Percentiles rank a stretch among this genome's conserved stretches.
These are phyloP conservation scores for Phyllotreta striolata DNA, from an alignment of 2,888 invertebrate species.

Conservation along the genomic window DNA sequence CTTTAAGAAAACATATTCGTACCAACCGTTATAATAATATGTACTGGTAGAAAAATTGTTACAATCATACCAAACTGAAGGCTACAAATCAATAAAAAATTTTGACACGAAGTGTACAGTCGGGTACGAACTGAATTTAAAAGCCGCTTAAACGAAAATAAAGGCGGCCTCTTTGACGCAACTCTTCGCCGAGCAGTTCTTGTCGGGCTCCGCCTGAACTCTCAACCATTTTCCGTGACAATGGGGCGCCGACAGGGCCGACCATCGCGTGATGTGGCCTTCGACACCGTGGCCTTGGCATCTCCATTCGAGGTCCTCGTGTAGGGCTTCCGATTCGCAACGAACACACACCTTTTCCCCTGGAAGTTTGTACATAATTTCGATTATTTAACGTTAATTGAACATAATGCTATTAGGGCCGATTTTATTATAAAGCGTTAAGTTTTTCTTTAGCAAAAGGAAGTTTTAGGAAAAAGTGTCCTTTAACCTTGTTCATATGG, in stretches of 20 bases:
- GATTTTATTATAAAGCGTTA: too few relatives aligned
- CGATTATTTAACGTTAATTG: too few relatives aligned
- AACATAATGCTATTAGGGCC: too few relatives aligned
- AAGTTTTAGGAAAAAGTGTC: too few relatives aligned
- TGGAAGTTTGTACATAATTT: slow-evolving; percentile 55
- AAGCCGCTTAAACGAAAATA: slow-evolving; percentile 55
- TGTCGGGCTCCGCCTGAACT: slow-evolving; percentile 52
- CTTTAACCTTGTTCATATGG: too few relatives aligned
- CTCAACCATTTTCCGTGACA: slow-evolving; percentile 91
- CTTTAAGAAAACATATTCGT: too few relatives aligned
- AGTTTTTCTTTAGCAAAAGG: too few relatives aligned
- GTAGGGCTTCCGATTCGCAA: slow-evolving; percentile 83
- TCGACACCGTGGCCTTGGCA: slow-evolving; percentile 88
- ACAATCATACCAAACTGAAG: too few relatives aligned
- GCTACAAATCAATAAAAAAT: too few relatives aligned
- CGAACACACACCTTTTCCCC: slow-evolving; percentile 81
- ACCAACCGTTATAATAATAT: too few relatives aligned
- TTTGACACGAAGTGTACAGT: background rate
- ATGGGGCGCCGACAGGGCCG: slow-evolving; percentile 83
- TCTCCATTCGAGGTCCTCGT: slow-evolving; percentile 76
- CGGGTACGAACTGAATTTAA: background rate
- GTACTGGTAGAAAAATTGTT: too few relatives aligned
- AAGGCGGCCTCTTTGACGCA: slow-evolving; percentile 55
- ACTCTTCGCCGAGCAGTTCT: slow-evolving; percentile 52
- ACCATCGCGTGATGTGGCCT: slow-evolving; percentile 80